Conservation (phyloP, 37 sponge, comb jelly and placozoan species). For the Ephydatia muelleri region DNA sequence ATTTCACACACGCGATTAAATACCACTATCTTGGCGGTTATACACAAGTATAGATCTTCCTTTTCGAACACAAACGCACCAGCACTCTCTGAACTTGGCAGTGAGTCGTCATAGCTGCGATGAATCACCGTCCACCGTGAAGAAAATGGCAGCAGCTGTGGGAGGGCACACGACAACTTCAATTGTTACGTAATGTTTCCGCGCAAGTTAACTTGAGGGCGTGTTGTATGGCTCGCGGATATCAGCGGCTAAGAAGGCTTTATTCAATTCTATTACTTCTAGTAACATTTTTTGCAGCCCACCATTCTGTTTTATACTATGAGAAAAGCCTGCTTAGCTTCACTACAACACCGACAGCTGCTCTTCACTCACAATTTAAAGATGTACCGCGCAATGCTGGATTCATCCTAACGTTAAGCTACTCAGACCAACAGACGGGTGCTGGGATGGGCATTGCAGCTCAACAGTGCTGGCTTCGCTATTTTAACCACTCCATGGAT, state of each 20-base stretch:
- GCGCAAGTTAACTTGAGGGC: neutral
- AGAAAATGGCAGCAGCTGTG: constrained; percentile 1
- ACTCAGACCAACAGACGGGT: neutral
- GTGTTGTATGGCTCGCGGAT: neutral
- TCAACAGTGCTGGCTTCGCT: neutral
- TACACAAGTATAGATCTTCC: neutral
- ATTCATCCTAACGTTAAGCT: neutral
- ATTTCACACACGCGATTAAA: neutral
- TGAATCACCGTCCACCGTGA: neutral
- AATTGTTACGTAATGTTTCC: neutral
- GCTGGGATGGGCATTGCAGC: neutral
- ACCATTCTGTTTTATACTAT: neutral
- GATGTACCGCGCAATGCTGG: neutral
- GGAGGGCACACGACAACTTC: neutral
- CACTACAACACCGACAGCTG: neutral
- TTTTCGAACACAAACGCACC: neutral
- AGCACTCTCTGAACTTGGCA: neutral
- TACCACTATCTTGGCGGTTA: neutral
- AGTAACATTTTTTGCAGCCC: neutral
- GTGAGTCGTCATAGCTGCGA: neutral
- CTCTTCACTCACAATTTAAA: neutral
- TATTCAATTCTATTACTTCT: neutral
- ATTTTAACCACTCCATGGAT: neutral
- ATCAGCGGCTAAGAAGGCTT: neutral
- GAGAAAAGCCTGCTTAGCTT: neutral